Conservation (phyloP, 2,888 invertebrate species). For the Syrphus vitripennis region DNA sequence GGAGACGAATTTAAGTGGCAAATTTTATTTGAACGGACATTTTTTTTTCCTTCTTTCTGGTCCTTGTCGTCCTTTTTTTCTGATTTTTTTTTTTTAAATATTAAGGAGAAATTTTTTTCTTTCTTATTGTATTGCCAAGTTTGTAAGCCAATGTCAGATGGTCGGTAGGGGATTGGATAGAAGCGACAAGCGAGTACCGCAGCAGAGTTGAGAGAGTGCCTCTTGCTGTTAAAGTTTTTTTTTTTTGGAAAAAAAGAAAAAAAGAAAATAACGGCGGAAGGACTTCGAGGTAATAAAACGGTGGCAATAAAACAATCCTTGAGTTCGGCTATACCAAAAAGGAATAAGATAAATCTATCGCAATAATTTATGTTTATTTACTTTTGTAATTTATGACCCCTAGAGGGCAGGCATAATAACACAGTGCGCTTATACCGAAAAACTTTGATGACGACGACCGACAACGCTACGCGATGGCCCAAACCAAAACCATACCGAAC, state of each 20-base stretch:
- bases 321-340: slow-evolving; percentile 37
- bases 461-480: too few species aligned
- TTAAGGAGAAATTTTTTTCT: slow-evolving; percentile 18
- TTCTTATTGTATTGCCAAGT: slow-evolving; percentile 23
- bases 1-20: slow-evolving; percentile 70
- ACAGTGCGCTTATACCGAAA: slow-evolving; percentile 29
- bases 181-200: background rate
- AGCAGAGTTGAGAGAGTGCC: background rate
- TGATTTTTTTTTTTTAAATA: background rate
- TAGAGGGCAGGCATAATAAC: slow-evolving; percentile 36
- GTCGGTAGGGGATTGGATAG: background rate
- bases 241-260: background rate
- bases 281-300: slow-evolving; percentile 68
- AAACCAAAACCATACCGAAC: background rate
- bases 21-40: slow-evolving; percentile 67
- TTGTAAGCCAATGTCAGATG: slow-evolving; percentile 19
- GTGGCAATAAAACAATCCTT: slow-evolving; percentile 64
- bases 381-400: slow-evolving; percentile 70
- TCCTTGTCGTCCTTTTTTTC: slow-evolving; percentile 1
- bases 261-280: slow-evolving; percentile 33
- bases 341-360: slow-evolving; percentile 68
- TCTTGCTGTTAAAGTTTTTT: slow-evolving; percentile 19
- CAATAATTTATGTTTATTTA: slow-evolving; percentile 71
- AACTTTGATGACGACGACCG: slow-evolving; percentile 55
- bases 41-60: slow-evolving; percentile 15